Evolutionary conservation across 2,888 invertebrate genomes (phyloP).

Genomic region (Habrosyne pyritoides): DNA sequence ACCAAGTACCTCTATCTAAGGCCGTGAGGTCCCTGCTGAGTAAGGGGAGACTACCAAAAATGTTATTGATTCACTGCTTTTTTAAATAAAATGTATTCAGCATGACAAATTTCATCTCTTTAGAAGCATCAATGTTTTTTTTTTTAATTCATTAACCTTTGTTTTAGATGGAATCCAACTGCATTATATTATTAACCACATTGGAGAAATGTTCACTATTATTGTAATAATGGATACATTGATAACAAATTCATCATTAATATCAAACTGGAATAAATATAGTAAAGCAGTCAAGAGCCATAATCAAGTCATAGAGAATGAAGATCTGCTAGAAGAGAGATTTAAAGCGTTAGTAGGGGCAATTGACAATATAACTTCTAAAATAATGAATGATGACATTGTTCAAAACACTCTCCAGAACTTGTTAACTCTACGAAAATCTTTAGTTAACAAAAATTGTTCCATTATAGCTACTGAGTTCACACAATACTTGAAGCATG

Average conservation of each 20-base stretch:
- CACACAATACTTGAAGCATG: constrained; percentile 85
- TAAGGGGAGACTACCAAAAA: too few species aligned
- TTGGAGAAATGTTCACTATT: constrained; percentile 87
- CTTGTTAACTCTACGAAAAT: constrained; percentile 66
- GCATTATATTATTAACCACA: constrained; percentile 79
- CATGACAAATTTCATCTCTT: too few species aligned
- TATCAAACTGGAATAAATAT: constrained; percentile 89
- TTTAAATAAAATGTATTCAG: too few species aligned
- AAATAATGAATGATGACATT: constrained; percentile 87
- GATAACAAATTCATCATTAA: constrained; percentile 68
- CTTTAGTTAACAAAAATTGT: constrained; percentile 74
- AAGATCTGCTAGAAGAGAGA: constrained; percentile 84
- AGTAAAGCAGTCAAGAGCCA: constrained; percentile 88
- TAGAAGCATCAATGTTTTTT: too few species aligned
- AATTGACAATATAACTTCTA: constrained; percentile 87
- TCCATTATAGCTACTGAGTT: constrained; percentile 84
- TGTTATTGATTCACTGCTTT: too few species aligned
- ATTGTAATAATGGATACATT: constrained; percentile 86
- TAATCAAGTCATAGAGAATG: constrained; percentile 84
- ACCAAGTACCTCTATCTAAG: too few species aligned
- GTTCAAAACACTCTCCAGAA: constrained; percentile 84
- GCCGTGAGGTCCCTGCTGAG: too few species aligned
- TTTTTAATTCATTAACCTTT: not conserved
- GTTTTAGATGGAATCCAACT: constrained; percentile 71
- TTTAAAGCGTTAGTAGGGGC: constrained; percentile 88